These are phyloP conservation scores for Taenaris catops DNA, from an alignment of 2,888 invertebrate genomes.

Conservation along the genomic window DNA sequence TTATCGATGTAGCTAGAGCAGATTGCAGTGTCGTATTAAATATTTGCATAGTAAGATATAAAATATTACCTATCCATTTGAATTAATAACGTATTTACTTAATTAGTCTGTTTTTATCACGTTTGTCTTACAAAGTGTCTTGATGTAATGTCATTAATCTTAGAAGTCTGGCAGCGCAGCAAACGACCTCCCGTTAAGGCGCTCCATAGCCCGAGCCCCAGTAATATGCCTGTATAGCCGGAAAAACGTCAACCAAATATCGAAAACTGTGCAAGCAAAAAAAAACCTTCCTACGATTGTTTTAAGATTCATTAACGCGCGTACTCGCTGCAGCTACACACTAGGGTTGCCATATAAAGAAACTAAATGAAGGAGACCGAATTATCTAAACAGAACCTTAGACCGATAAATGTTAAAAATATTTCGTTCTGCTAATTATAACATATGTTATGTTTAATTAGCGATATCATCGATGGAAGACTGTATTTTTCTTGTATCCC, in stretches of 20 bases:
- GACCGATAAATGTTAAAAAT: too few species aligned
- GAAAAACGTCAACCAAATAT: slow-evolving; percentile 57
- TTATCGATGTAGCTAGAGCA: too few species aligned
- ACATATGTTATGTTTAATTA: too few species aligned
- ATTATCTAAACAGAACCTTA: too few species aligned
- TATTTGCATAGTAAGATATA: too few species aligned
- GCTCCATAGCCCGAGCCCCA: slow-evolving; percentile 65
- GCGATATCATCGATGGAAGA: too few species aligned
- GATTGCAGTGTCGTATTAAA: too few species aligned
- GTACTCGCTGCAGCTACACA: slow-evolving; percentile 40
- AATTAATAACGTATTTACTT: slow-evolving; percentile 7
- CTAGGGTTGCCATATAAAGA: slow-evolving; percentile 36
- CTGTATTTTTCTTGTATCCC: too few species aligned
- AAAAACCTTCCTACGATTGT: slow-evolving; percentile 63
- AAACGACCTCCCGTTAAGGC: slow-evolving; percentile 76
- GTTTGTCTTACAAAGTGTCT: slow-evolving; percentile 67
- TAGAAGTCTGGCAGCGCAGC: slow-evolving; percentile 70
- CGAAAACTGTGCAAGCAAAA: slow-evolving; percentile 52
- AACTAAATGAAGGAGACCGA: too few species aligned
- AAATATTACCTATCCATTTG: too few species aligned
- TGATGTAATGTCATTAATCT: slow-evolving; percentile 74
- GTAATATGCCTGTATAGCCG: slow-evolving; percentile 62
- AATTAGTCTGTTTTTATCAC: slow-evolving; percentile 48
- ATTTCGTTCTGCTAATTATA: too few species aligned
- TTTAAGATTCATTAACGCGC: slow-evolving; percentile 64